Evolutionary conservation across 2,113 vertebrate genomes (phyloP).

Genomic region (Cettia cetti): DNA sequence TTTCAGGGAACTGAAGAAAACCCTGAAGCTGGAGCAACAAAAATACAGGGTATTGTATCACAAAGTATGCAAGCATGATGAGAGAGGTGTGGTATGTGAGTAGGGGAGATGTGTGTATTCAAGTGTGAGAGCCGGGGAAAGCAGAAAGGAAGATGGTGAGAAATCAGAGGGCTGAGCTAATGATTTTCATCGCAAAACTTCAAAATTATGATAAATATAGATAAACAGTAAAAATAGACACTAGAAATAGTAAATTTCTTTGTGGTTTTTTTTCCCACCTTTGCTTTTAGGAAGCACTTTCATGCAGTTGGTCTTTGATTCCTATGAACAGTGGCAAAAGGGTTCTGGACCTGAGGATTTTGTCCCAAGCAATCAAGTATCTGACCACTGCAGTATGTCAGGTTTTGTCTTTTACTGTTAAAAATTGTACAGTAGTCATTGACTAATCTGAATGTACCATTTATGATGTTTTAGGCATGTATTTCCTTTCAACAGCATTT

Average conservation of each 20-base stretch:
- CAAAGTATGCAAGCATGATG: background rate
- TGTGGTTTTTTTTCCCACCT: background rate
- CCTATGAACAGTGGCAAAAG: background rate
- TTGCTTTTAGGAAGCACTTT: background rate
- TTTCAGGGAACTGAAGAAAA: background rate
- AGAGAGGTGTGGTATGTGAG: background rate
- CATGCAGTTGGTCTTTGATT: background rate
- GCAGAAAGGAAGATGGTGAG: background rate
- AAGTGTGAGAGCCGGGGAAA: background rate
- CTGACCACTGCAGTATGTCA: background rate
- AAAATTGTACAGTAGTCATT: background rate
- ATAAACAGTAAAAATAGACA: background rate
- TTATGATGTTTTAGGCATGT: background rate
- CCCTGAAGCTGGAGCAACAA: background rate
- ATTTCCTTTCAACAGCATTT: background rate
- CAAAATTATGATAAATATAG: background rate
- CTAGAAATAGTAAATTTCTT: background rate
- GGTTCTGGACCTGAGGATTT: background rate
- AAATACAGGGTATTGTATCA: accelerated
- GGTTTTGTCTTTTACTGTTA: background rate
- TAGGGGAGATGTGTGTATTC: accelerated
- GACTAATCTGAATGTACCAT: background rate
- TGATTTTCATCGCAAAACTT: background rate
- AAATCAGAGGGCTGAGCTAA: background rate
- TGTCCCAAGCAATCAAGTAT: background rate